These are phyloP conservation scores for Eupeodes corollae DNA, from an alignment of 1,140 invertebrate genomes.

Conservation along the genomic window DNA sequence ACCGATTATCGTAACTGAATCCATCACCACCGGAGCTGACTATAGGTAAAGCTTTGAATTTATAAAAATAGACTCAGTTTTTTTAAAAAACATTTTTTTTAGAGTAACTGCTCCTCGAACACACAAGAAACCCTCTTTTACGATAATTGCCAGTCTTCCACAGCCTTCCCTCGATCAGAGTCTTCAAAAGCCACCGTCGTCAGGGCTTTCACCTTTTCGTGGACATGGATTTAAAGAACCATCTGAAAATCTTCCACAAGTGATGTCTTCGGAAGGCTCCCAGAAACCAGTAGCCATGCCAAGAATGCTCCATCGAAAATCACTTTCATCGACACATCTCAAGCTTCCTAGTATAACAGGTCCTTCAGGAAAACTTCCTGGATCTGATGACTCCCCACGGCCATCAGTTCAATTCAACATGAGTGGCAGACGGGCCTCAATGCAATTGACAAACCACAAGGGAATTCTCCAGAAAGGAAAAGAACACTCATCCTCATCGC, in stretches of 20 bases:
- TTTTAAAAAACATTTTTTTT: not conserved
- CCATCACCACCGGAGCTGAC: conserved; percentile 26
- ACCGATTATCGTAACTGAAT: conserved; percentile 27
- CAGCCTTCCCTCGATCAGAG: conserved; percentile 30
- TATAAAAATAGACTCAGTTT: no score
- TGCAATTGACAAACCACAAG: conserved; percentile 23
- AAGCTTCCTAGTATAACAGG: conserved; percentile 13
- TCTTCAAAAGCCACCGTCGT: conserved; percentile 25
- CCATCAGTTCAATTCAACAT: conserved; percentile 35
- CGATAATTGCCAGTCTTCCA: conserved; percentile 44
- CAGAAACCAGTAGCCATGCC: conserved; percentile 14
- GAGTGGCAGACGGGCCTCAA: conserved; percentile 23
- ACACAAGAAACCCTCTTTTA: conserved; percentile 43
- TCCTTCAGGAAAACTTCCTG: not conserved
- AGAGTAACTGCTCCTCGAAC: conserved; percentile 36
- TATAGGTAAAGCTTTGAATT: conserved; percentile 16
- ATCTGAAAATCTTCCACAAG: conserved; percentile 23
- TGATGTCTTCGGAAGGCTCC: conserved; percentile 6
- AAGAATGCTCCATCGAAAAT: conserved; percentile 14
- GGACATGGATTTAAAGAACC: conserved; percentile 47
- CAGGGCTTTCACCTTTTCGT: conserved; percentile 42
- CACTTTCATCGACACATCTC: conserved; percentile 17
- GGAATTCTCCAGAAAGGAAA: conserved; percentile 26
- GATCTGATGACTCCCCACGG: conserved; percentile 26
- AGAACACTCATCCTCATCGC: conserved; percentile 26